Evolutionary conservation across 2,888 invertebrate genomes (phyloP).

Genomic region (Kryphioiulus occultus): DNA sequence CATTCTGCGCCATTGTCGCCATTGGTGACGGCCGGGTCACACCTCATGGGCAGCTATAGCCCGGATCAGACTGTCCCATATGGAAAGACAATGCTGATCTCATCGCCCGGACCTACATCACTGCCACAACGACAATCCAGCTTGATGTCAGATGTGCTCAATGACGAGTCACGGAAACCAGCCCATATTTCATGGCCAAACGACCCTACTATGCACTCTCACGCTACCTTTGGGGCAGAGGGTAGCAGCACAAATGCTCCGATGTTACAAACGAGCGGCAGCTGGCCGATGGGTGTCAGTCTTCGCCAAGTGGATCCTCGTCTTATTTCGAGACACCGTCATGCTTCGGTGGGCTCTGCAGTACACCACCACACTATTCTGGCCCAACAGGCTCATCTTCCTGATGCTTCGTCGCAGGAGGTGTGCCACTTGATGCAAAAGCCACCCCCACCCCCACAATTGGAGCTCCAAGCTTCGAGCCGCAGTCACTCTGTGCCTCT

Average conservation of each 20-base stretch:
- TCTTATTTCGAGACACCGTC: constrained; percentile 50
- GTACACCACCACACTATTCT: too few species aligned
- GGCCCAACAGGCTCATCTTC: too few species aligned
- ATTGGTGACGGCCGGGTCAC: constrained; percentile 58
- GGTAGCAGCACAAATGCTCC: too few species aligned
- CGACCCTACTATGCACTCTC: too few species aligned
- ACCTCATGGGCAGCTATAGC: background rate
- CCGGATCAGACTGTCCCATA: constrained; percentile 57
- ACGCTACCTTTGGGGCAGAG: too few species aligned
- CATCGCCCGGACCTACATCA: constrained; percentile 57
- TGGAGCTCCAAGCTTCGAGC: constrained; percentile 61
- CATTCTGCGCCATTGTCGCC: constrained; percentile 57
- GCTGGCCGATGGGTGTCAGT: too few species aligned
- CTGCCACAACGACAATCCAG: constrained; percentile 54
- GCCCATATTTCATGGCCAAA: too few species aligned
- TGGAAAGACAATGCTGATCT: constrained; percentile 62
- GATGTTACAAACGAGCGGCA: too few species aligned
- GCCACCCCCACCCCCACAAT: constrained; percentile 61
- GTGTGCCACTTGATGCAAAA: background rate
- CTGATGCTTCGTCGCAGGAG: too few species aligned
- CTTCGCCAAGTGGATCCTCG: constrained; percentile 39
- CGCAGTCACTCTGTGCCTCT: constrained; percentile 84
- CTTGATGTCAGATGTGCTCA: too few species aligned
- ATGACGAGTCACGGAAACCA: too few species aligned
- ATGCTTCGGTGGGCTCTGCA: constrained; percentile 51